Percentiles rank a stretch among this genome's conserved stretches.
Evolutionary conservation across 2,797 vertebrate species (phyloP).

Genomic region (Ctenopoma kingsleyae): DNA sequence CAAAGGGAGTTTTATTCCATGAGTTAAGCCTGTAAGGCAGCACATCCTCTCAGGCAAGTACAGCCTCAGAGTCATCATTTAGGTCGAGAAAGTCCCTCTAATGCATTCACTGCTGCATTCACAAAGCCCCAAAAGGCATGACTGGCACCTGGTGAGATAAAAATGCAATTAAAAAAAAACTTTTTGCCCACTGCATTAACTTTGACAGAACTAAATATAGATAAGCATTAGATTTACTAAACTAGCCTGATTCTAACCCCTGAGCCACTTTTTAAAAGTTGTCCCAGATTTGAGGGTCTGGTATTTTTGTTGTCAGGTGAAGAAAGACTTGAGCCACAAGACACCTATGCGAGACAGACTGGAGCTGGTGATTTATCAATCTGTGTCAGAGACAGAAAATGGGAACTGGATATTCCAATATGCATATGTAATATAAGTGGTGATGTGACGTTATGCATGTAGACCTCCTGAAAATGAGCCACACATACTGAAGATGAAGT

Average conservation of each 20-base stretch:
- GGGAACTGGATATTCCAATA: slow-evolving; percentile 30
- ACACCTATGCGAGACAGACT: slow-evolving; percentile 1
- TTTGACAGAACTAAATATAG: slow-evolving; percentile 31
- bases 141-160: slow-evolving; percentile 38
- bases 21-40: slow-evolving; percentile 38
- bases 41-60: slow-evolving; percentile 34
- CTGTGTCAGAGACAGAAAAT: slow-evolving; percentile 42
- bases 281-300: not conserved
- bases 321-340: not conserved
- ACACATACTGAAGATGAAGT: slow-evolving; percentile 60
- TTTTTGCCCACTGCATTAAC: slow-evolving; percentile 28
- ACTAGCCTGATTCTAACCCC: not conserved
- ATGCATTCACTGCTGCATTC: slow-evolving; percentile 23
- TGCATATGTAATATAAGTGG: slow-evolving; percentile 18
- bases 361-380: slow-evolving; percentile 31
- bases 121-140: slow-evolving; percentile 31
- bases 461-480: slow-evolving; percentile 59
- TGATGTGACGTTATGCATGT: slow-evolving; percentile 65
- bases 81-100: slow-evolving; percentile 23
- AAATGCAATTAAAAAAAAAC: slow-evolving; percentile 44
- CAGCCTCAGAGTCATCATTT: slow-evolving; percentile 44
- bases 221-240: slow-evolving; percentile 13
- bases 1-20: slow-evolving; percentile 1
- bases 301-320: slow-evolving; percentile 15
- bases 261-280: slow-evolving; percentile 14